phyloP scores from a whole-genome alignment of 2,888 invertebrate species.

The Hedya salicella region DNA sequence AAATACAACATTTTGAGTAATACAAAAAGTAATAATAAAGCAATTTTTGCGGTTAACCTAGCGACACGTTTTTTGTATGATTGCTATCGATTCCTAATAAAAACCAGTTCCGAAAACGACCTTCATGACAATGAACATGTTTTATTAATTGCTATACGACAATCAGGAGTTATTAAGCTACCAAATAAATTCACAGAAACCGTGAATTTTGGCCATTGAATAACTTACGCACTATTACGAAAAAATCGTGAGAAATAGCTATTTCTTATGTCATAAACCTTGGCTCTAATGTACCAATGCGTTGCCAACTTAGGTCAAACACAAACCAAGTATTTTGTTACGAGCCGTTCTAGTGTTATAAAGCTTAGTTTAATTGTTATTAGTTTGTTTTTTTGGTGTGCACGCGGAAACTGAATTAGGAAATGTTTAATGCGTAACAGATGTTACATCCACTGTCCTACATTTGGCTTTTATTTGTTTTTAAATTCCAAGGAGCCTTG shows the following conservation, averaged over 20 bases:
- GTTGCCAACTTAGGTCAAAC: constrained; percentile 30
- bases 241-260: constrained; percentile 41
- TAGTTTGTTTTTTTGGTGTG: constrained; percentile 16
- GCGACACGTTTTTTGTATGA: constrained; percentile 4
- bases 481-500: background rate
- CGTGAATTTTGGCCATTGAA: constrained; percentile 21
- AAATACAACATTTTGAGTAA: background rate
- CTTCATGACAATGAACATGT: constrained; percentile 29
- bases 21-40: background rate
- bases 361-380: constrained; percentile 17
- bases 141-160: constrained; percentile 28
- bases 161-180: constrained; percentile 25
- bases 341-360: constrained; percentile 14
- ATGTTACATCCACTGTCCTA: constrained; percentile 23
- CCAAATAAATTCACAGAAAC: constrained; percentile 29
- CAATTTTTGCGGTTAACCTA: constrained; percentile 2
- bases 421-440: constrained; percentile 32
- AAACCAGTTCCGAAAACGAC: constrained; percentile 22
- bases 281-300: constrained; percentile 46
- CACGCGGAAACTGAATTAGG: constrained; percentile 28
- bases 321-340: constrained; percentile 12
- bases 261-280: constrained; percentile 57
- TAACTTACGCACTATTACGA: constrained; percentile 40
- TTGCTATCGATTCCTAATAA: constrained; percentile 20
- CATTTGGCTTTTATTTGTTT: constrained; percentile 8